Evolutionary conservation across 1,140 invertebrate genomes (phyloP).

Genomic region (Drosophila lowei): DNA sequence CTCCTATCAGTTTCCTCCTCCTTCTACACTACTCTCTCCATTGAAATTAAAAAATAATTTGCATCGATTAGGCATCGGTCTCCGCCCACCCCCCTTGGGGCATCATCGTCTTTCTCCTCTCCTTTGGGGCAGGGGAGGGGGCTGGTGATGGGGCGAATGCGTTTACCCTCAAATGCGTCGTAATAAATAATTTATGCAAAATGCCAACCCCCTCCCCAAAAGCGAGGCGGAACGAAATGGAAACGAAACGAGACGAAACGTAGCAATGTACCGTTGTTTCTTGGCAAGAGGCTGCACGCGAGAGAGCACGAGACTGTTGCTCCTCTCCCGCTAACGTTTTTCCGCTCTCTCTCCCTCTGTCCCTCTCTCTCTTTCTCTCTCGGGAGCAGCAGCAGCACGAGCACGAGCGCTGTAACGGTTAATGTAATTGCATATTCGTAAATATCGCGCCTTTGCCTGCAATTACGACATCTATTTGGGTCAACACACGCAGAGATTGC

Average conservation of each 20-base stretch:
- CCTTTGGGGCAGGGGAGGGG: background rate
- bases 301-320: conserved; percentile 54
- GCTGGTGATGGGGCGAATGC: conserved; percentile 19
- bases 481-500: conserved; percentile 55
- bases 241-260: conserved; percentile 34
- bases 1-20: conserved; percentile 4
- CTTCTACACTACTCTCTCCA: conserved; percentile 4
- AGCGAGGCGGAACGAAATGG: conserved; percentile 34
- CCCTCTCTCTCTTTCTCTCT: conserved; percentile 2
- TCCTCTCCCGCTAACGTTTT: conserved; percentile 15
- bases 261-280: conserved; percentile 5
- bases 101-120: conserved; percentile 1
- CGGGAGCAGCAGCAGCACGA: background rate
- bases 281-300: conserved; percentile 4
- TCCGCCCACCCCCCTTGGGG: background rate
- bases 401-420: conserved; percentile 8
- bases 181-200: conserved; percentile 67
- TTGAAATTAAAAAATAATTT: conserved; percentile 39
- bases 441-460: conserved; percentile 75
- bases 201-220: conserved; percentile 17
- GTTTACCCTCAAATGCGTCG: conserved; percentile 68
- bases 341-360: background rate
- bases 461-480: conserved; percentile 81
- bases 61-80: conserved; percentile 49
- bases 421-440: conserved; percentile 72